Evolutionary conservation across 2,797 vertebrate genomes (phyloP), one percentile per base, ranked within the genome.

Genomic region (Channa striata): DNA sequence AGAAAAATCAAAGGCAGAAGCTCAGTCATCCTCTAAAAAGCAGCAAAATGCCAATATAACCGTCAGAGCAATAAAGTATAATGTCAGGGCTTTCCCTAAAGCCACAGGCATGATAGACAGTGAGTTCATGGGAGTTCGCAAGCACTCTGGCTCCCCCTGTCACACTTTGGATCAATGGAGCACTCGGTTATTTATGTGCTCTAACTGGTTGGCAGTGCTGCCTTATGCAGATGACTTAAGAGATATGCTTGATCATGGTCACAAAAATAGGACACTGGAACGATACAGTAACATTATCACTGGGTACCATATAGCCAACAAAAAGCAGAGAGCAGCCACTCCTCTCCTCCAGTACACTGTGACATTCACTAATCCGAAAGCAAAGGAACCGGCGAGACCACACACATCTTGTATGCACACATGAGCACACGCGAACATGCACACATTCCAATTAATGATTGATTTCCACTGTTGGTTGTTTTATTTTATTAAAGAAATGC

Each of bases 21-120:
- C 86, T 85, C 82, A 75, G 83, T 86, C 87, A 89, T 85, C 77
- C 80, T 87, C 81, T 91, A 89, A 90, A 90, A 90, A 83, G 89
- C 84, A 91, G 85, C 62, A 80, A 90, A 88, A 91, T 86, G 88
- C 82, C 90, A 91, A 93, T 89, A 90, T 83, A 84, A 91, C 83
- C 51, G 66, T 92, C 82, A 84, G 75, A 87, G 85, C 82, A 86
- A 82, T 91, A 85, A 91, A 91, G 76, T 83, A 89, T 89, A 87
- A 88, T 86, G 85, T 91, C 89, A 91, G 86, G 85, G 85, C 83
- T 88, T 90, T 86, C 79, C 87, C 81, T 89, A 77, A 88, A 87
- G 86, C 85, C 77, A 72, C 68, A 78, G 77, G 79, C 87, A 85
- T 68, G 72, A 88, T 85, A 83, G 77, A 83, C 80, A 84, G 81